Evolutionary conservation across 2,113 vertebrate genomes (phyloP), one percentile per base, ranked within the genome.

Genomic region (Puntigrus tetrazona): DNA sequence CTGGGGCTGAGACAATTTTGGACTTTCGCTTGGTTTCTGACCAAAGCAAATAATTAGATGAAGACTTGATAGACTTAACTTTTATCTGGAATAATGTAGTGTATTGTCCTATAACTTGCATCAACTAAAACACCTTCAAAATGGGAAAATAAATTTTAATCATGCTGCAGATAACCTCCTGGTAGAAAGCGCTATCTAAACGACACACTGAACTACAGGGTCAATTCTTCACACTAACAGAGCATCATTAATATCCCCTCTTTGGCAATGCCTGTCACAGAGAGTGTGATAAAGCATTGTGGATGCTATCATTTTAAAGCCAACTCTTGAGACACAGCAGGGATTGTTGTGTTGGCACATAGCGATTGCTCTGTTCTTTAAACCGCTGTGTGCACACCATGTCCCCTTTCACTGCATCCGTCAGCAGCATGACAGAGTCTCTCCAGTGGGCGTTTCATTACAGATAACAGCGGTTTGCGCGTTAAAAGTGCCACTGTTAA

Each of bases 401-500:
- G 36, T 77, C 63, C 76, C 34, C 27, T 38, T 78, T 75, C 27
- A 80, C 59, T 73, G 36, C 83, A n/a, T 84, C 47, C 4, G 43
- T 76, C 77, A 59, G 41, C 36, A 9, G 69, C 70, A 27, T 81
- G 77, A 47, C 70, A 81, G 82, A 20, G 77, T 43, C 79, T 81
- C 80, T 85, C 76, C 69, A 77, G 77, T 52, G 85, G 86, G 83
- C 69, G 85, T 85, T 86, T 88, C 85, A 82, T 83, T 81, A 84
- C 79, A 82, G 83, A 83, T 79, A 81, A 84, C 69, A 63, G 83
- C 63, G 29, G 57, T 79, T 55, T 65, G 69, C 47, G 85, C 8
- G 41, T 57, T 29, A 22, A 78, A 18, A 27, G 25, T 41, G 78
- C 75, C 57, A 47, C 13, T 57, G 70, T 50, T 57, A 36, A 81